Conservation (phyloP, 2,888 invertebrate species). For the Zelleria hepariella region DNA sequence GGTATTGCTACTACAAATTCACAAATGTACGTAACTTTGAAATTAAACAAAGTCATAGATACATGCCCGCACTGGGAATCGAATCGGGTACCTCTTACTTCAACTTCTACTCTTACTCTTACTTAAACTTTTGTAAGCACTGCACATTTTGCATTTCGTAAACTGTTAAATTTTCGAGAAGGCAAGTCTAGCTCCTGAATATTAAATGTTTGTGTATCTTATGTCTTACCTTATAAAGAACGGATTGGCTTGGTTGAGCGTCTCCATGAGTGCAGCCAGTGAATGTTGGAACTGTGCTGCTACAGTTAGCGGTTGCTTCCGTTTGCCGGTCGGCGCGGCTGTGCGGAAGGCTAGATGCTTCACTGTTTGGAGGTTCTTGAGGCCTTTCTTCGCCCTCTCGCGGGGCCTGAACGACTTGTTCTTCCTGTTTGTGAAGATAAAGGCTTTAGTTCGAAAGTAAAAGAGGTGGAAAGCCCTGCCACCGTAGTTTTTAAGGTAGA, state of each 20-base stretch:
- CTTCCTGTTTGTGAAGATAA: constrained; percentile 74
- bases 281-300: constrained; percentile 97
- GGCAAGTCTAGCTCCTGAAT: too few relatives aligned
- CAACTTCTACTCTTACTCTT: too few relatives aligned
- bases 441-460: neutral
- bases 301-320: constrained; percentile 92
- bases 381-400: constrained; percentile 86
- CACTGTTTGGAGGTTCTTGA: constrained; percentile 92
- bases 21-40: too few relatives aligned
- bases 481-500: neutral
- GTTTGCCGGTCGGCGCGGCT: constrained; percentile 74
- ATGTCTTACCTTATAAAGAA: constrained; percentile 67
- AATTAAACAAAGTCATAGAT: too few relatives aligned
- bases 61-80: too few relatives aligned
- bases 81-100: too few relatives aligned
- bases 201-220: too few relatives aligned
- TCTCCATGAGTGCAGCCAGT: constrained; percentile 92
- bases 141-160: too few relatives aligned
- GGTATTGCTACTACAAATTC: too few relatives aligned
- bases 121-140: too few relatives aligned
- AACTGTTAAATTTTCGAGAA: too few relatives aligned
- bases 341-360: constrained; percentile 90
- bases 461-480: neutral
- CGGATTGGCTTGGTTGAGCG: constrained; percentile 83
- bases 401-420: constrained; percentile 93